Conservation (phyloP, 2,797 vertebrate genomes). For the Parambassis ranga region DNA sequence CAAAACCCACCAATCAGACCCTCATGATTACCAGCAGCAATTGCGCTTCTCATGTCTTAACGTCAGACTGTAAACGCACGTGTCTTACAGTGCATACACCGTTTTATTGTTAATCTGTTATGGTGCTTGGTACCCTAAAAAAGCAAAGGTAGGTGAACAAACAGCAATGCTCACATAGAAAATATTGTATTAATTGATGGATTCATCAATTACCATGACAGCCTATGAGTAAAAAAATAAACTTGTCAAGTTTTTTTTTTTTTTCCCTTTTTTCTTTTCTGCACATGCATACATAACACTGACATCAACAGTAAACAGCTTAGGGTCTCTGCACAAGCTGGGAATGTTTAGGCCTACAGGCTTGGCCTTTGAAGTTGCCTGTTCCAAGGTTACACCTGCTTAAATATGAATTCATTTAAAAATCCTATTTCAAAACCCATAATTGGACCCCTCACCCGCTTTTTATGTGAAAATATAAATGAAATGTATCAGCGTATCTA, state of each 20-base stretch:
- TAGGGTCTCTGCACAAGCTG: constrained; percentile 12
- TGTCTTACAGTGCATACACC: background rate
- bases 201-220: background rate
- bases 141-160: background rate
- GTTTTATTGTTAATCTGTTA: background rate
- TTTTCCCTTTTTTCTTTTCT: background rate
- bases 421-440: constrained; percentile 45
- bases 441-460: constrained; percentile 2
- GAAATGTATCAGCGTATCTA: constrained; percentile 35
- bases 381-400: constrained; percentile 65
- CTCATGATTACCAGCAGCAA: constrained; percentile 8
- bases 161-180: background rate
- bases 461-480: constrained; percentile 44
- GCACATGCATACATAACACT: background rate
- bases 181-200: constrained; percentile 3
- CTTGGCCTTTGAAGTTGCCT: constrained; percentile 55
- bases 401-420: constrained; percentile 56
- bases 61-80: background rate
- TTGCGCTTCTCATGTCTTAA: background rate
- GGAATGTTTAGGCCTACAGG: constrained; percentile 51
- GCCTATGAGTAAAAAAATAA: constrained; percentile 1
- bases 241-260: constrained; percentile 19
- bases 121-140: background rate
- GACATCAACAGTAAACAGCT: constrained; percentile 53
- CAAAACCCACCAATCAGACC: constrained; percentile 6